Conservation (phyloP, 2,888 invertebrate genomes). For the Drosophila falleni region DNA sequence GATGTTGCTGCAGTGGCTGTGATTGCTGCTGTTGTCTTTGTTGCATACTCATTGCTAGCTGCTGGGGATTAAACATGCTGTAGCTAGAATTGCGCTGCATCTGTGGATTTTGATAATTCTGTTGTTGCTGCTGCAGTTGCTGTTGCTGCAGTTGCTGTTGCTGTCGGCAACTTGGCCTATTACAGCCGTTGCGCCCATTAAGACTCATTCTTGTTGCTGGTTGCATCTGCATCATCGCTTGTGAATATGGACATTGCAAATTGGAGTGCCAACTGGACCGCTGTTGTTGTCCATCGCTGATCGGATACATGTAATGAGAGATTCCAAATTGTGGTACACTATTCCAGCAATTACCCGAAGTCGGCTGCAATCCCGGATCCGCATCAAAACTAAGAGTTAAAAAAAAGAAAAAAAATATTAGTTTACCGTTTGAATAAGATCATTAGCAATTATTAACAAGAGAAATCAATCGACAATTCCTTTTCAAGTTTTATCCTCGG, state of each 20-base stretch:
- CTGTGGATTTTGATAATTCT: neutral
- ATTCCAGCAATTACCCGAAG: neutral
- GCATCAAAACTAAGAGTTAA: conserved; percentile 26
- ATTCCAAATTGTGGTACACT: neutral
- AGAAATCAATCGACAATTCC: neutral
- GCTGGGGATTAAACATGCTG: conserved; percentile 3
- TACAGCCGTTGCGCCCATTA: neutral
- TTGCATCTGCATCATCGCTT: neutral
- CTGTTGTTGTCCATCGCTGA: neutral
- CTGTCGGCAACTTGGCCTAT: neutral
- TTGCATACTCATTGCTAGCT: neutral
- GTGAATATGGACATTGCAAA: neutral
- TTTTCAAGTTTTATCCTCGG: neutral
- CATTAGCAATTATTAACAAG: neutral
- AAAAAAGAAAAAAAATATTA: neutral
- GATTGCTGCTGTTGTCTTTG: neutral
- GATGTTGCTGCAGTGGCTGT: neutral
- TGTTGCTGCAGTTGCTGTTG: conserved; percentile 1
- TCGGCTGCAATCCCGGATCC: neutral
- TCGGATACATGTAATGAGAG: conserved; percentile 18
- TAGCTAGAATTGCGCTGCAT: neutral
- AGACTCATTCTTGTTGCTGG: neutral
- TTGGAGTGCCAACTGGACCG: neutral
- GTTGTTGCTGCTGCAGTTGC: conserved; percentile 1
- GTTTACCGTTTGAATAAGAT: neutral